Evolutionary conservation across 2,797 vertebrate species (phyloP).

Genomic region (Lagorchestes hirsutus): DNA sequence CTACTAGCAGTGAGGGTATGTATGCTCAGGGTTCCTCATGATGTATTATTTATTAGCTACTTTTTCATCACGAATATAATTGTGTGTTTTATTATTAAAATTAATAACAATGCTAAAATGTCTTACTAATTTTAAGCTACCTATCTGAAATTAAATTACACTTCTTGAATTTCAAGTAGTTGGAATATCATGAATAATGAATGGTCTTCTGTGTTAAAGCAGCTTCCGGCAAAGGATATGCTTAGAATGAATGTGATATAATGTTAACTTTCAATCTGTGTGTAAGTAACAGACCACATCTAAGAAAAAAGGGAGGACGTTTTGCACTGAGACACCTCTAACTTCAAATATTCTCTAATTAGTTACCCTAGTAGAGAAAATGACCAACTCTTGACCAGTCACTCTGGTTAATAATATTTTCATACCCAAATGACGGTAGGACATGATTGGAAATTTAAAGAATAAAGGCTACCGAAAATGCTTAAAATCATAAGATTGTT

Average conservation of each 20-base stretch:
- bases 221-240: slow-evolving; percentile 60
- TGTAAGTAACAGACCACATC: slow-evolving; percentile 15
- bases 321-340: slow-evolving; percentile 54
- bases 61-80: slow-evolving; percentile 7
- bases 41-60: slow-evolving; percentile 47
- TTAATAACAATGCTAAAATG: slow-evolving; percentile 55
- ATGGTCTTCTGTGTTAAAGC: slow-evolving; percentile 57
- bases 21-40: slow-evolving; percentile 28
- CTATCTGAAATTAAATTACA: slow-evolving; percentile 61
- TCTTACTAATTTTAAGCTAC: slow-evolving; percentile 58
- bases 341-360: slow-evolving; percentile 44
- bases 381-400: not conserved
- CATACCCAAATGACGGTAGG: not conserved
- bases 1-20: slow-evolving; percentile 14
- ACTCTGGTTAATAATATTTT: not conserved
- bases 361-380: slow-evolving; percentile 5
- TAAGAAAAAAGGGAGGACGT: not conserved
- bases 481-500: not conserved
- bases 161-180: slow-evolving; percentile 58
- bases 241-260: slow-evolving; percentile 47
- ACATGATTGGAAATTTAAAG: not conserved
- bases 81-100: slow-evolving; percentile 55
- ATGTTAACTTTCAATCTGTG: slow-evolving; percentile 36
- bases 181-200: slow-evolving; percentile 61
- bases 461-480: not conserved